Percentiles rank a stretch among this genome's conserved stretches.
Evolutionary conservation across 1,140 invertebrate genomes (phyloP).

Genomic region (Caerostris darwini): DNA sequence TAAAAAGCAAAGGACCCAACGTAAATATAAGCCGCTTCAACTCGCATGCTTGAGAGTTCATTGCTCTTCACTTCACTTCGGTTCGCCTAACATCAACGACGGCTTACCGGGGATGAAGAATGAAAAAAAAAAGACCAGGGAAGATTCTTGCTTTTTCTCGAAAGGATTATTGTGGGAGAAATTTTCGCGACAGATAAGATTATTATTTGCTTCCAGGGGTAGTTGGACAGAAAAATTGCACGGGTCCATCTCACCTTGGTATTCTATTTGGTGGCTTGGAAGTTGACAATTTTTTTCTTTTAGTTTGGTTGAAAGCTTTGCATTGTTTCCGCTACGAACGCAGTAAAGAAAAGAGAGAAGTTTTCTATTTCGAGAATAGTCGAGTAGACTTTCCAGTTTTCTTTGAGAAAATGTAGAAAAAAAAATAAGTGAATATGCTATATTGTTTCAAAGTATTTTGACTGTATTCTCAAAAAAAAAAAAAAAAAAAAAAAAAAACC

Average conservation of each 20-base stretch:
- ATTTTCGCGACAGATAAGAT: constrained; percentile 25
- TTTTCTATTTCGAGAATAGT: too few species aligned
- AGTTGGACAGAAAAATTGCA: neutral
- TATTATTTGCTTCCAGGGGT: constrained; percentile 6
- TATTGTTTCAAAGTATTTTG: too few species aligned
- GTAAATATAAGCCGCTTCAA: neutral
- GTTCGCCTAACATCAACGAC: neutral
- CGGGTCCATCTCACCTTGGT: neutral
- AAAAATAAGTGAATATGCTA: too few species aligned
- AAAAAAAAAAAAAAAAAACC: too few species aligned
- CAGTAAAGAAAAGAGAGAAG: too few species aligned
- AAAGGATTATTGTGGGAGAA: constrained; percentile 36
- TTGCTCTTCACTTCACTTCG: neutral
- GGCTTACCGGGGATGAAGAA: neutral
- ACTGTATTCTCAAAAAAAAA: too few species aligned
- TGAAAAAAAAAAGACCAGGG: neutral
- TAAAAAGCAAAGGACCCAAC: neutral
- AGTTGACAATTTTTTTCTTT: neutral
- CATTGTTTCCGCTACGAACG: neutral
- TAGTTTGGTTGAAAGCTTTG: neutral
- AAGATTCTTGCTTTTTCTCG: neutral
- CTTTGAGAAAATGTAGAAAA: too few species aligned
- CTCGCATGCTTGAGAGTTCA: neutral
- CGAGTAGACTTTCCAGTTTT: too few species aligned
- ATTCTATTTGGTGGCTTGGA: neutral